A percentile compares a stretch with the other conserved stretches of the same genome.
Conservation (phyloP, 2,113 vertebrate species). For the Pollachius pollachius region DNA sequence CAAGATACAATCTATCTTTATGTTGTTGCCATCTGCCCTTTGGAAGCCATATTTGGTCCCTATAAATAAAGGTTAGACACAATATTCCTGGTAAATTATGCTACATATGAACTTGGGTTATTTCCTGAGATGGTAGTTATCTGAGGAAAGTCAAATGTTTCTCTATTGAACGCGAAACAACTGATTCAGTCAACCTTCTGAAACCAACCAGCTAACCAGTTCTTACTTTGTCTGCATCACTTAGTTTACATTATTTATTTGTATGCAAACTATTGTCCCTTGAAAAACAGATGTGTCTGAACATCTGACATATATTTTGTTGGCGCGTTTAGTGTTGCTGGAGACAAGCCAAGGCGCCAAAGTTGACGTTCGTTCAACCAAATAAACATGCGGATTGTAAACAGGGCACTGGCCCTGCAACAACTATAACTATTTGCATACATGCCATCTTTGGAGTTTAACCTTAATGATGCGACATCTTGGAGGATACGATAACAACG, state of each 20-base stretch:
- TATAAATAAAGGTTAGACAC: too few relatives aligned
- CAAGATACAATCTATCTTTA: conserved; percentile 9
- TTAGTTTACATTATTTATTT: too few relatives aligned
- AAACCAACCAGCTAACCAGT: too few relatives aligned
- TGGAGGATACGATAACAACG: too few relatives aligned
- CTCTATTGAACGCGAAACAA: too few relatives aligned
- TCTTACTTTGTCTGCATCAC: too few relatives aligned
- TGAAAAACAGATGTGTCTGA: not conserved
- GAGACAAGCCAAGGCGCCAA: conserved; percentile 51
- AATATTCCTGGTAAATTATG: too few relatives aligned
- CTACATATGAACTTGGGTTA: too few relatives aligned
- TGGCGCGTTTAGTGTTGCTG: not conserved
- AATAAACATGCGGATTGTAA: not conserved
- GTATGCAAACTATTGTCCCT: not conserved
- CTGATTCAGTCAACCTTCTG: too few relatives aligned
- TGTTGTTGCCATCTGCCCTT: not conserved
- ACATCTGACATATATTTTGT: not conserved
- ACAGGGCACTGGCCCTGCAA: not conserved
- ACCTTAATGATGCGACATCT: too few relatives aligned
- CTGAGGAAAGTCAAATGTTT: too few relatives aligned
- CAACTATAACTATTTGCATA: not conserved
- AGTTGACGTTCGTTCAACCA: conserved; percentile 8
- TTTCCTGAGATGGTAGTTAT: too few relatives aligned
- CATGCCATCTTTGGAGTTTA: not conserved
- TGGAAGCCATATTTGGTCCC: not conserved